Evolutionary conservation across 2,113 vertebrate species (phyloP).

Genomic region (Corythornis madagascariensis): DNA sequence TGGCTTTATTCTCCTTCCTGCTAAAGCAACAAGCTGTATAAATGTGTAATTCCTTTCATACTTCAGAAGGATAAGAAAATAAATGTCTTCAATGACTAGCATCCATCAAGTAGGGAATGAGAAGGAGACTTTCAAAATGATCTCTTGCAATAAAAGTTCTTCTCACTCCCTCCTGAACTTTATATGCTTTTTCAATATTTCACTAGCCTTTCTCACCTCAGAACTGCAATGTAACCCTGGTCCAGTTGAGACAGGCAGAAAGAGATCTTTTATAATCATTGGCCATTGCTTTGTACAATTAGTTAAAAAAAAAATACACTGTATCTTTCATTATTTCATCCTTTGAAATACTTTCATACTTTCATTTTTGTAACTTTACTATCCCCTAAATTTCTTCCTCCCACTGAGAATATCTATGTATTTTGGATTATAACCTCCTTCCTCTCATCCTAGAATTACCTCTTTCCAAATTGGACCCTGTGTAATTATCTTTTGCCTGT

Average conservation of each 20-base stretch:
- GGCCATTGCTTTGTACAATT: not conserved
- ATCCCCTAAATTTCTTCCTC: not conserved
- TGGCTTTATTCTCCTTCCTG: not conserved
- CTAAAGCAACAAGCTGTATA: not conserved
- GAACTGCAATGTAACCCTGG: not conserved
- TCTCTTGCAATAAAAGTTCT: not conserved
- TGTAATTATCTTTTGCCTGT: not conserved
- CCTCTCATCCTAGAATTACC: not conserved
- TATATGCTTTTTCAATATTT: not conserved
- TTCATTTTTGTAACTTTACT: not conserved
- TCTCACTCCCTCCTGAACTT: not conserved
- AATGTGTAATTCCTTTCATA: not conserved
- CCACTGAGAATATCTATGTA: not conserved
- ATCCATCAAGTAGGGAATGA: not conserved
- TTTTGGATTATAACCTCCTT: not conserved
- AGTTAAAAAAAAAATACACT: not conserved
- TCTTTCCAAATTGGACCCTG: not conserved
- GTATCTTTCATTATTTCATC: not conserved
- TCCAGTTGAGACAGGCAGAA: not conserved
- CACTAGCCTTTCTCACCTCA: not conserved
- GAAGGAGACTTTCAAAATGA: not conserved
- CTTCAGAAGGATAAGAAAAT: not conserved
- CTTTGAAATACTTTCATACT: not conserved
- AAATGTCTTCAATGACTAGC: not conserved
- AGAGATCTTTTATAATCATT: not conserved